Conservation (phyloP, 2,797 vertebrate genomes). For the Oreortyx pictus region DNA sequence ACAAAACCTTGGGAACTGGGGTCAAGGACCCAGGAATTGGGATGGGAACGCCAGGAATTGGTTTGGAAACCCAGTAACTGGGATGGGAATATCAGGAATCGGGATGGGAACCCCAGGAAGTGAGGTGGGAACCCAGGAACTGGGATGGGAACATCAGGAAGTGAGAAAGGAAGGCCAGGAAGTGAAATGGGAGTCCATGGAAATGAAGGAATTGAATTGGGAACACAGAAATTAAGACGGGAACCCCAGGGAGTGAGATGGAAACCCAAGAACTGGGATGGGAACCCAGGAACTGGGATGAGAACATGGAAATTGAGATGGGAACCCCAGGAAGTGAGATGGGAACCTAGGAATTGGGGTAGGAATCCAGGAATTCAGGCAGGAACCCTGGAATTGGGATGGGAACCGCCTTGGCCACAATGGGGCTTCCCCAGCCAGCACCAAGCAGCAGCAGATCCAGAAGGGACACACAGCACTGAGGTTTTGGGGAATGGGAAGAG, state of each 20-base stretch:
- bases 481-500: background rate
- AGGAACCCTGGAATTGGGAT: background rate
- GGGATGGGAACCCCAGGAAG: background rate
- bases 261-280: too few species aligned
- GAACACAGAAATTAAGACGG: too few species aligned
- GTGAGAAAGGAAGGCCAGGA: background rate
- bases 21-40: background rate
- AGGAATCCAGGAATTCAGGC: too few species aligned
- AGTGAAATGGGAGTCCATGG: background rate
- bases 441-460: fast-evolving
- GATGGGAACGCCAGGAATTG: background rate
- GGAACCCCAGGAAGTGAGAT: too few species aligned
- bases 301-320: too few species aligned
- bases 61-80: background rate
- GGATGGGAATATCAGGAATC: background rate
- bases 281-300: too few species aligned
- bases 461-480: background rate
- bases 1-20: background rate
- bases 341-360: too few species aligned
- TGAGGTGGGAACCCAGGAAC: background rate
- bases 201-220: background rate
- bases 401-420: background rate
- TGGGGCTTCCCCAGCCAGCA: background rate
- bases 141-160: background rate
- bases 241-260: too few species aligned